These are phyloP conservation scores for Sylvilagus floridanus DNA, from an alignment of 2,797 vertebrate species.

Conservation along the genomic window DNA sequence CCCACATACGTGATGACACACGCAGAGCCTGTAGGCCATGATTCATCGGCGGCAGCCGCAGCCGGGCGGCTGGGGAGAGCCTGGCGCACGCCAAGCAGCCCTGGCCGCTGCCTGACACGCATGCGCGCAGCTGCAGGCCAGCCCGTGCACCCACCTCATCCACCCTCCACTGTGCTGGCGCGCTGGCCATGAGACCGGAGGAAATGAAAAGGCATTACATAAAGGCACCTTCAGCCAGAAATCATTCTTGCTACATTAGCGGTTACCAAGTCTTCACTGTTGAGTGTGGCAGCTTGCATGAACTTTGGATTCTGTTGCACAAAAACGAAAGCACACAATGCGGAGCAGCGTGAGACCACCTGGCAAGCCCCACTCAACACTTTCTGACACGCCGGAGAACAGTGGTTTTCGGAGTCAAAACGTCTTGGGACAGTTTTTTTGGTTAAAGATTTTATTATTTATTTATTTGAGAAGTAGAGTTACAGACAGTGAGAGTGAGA, in stretches of 20 bases:
- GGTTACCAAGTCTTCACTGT: not conserved
- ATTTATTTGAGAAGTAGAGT: too few relatives aligned
- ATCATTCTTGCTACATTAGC: not conserved
- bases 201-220: conserved; percentile 69
- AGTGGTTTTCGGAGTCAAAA: conserved; percentile 20
- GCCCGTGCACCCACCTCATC: conserved; percentile 83
- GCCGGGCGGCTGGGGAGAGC: conserved; percentile 82
- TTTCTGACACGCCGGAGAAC: conserved; percentile 42
- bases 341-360: conserved; percentile 13
- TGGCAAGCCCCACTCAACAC: not conserved
- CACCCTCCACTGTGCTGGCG: conserved; percentile 83
- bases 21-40: conserved; percentile 84
- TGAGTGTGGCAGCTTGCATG: not conserved
- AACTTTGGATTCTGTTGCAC: conserved; percentile 21
- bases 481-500: too few relatives aligned
- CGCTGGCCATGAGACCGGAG: conserved; percentile 65
- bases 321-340: conserved; percentile 47
- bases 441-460: too few relatives aligned
- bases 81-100: conserved; percentile 71
- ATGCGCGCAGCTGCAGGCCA: conserved; percentile 80
- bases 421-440: not conserved
- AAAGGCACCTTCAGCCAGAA: conserved; percentile 40
- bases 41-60: conserved; percentile 85
- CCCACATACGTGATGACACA: conserved; percentile 87
- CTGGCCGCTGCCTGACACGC: conserved; percentile 79